A percentile compares a stretch with the other conserved stretches of the same genome.
phyloP scores from a whole-genome alignment of 2,797 vertebrate species.

The Agapornis canus region DNA sequence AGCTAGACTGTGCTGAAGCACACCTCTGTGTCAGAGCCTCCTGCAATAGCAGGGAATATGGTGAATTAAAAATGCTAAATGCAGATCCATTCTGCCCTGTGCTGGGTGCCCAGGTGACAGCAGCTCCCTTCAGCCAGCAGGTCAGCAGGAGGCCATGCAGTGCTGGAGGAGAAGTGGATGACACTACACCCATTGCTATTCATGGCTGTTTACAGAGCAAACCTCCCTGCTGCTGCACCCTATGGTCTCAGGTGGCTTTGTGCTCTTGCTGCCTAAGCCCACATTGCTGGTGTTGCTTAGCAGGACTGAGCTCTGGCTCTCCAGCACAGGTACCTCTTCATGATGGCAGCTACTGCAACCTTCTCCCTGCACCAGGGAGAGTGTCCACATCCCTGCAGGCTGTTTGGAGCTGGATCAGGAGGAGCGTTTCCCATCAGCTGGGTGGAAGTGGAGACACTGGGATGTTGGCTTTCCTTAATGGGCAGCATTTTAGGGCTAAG shows the following conservation, averaged over 20 bases:
- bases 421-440: neutral
- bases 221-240: neutral
- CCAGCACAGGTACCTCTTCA: neutral
- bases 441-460: fast-evolving
- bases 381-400: fast-evolving
- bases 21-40: neutral
- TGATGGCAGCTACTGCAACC: neutral
- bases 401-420: neutral
- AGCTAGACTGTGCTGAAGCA: neutral
- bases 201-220: neutral
- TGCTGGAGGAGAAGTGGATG: neutral
- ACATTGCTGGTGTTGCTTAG: neutral
- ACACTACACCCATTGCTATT: neutral
- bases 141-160: neutral
- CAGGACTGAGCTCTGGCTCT: neutral
- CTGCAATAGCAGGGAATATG: neutral
- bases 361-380: neutral
- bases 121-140: neutral
- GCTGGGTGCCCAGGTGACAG: fast-evolving
- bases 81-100: neutral
- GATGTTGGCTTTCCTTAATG: neutral
- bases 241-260: neutral
- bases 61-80: neutral
- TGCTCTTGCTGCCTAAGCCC: neutral
- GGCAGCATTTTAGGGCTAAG: neutral